These are phyloP conservation scores for Zeus faber DNA, from an alignment of 2,113 vertebrate species.

Conservation along the genomic window DNA sequence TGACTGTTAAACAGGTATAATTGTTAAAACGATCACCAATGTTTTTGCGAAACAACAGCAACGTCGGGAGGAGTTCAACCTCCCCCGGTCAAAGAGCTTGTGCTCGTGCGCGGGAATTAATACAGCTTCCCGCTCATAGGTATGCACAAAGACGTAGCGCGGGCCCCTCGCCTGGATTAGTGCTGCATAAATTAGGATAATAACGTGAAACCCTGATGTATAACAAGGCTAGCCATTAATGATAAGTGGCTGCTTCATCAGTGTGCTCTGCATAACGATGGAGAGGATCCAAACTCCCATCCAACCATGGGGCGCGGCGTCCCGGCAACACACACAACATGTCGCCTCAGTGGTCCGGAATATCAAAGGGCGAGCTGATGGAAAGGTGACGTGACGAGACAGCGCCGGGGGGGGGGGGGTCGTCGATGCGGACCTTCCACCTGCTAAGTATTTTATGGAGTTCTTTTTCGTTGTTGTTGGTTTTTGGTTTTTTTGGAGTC, in stretches of 20 bases:
- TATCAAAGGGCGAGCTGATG: conserved; percentile 48
- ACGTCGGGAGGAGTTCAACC: not conserved
- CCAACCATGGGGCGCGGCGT: conserved; percentile 45
- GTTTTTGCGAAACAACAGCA: conserved; percentile 1
- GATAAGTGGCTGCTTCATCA: conserved; percentile 66
- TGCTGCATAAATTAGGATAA: conserved; percentile 65
- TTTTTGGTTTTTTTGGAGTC: too few relatives aligned
- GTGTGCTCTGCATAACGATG: conserved; percentile 65
- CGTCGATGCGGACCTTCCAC: conserved; percentile 40
- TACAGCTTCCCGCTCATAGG: conserved; percentile 33
- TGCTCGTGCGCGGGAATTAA: conserved; percentile 24
- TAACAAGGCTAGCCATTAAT: conserved; percentile 55
- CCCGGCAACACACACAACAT: conserved; percentile 36
- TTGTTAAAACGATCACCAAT: too few relatives aligned
- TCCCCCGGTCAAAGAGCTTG: conserved; percentile 5
- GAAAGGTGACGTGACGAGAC: conserved; percentile 37
- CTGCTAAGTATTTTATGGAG: conserved; percentile 44
- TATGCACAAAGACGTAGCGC: conserved; percentile 37
- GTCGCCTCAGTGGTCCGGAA: conserved; percentile 46
- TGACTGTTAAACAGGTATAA: too few relatives aligned
- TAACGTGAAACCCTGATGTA: conserved; percentile 64
- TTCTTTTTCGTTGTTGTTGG: too few relatives aligned
- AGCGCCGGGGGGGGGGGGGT: conserved; percentile 28
- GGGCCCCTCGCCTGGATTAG: conserved; percentile 49
- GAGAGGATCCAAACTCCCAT: conserved; percentile 38